Base-by-base conservation (phyloP, 2,888 invertebrate species). In the Coelopa pilipes region DNA sequence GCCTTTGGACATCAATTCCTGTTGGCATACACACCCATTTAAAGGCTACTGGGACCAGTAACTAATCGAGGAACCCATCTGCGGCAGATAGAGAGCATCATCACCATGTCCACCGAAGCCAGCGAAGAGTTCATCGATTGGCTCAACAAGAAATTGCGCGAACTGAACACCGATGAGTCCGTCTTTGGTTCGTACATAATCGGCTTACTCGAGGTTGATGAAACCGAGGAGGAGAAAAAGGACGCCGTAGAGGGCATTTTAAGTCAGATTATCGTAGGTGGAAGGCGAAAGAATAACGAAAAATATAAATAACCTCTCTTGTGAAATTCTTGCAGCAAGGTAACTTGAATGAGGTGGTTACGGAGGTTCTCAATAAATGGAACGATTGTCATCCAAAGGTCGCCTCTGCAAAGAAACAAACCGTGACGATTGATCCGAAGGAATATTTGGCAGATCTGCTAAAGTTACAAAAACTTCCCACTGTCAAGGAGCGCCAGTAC, bases 131-230 rank as follows among this genome's bases (percentile, higher is more conserved):
- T 82, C 66, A 76, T 76, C 60, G 75, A 77, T 57, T 96, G 96
- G 96, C 89, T 96, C 78, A 92, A 90, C 84, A 89, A 90, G 81
- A 94, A 95, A 90, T 91, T 96, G 83, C 90, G 91, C 82, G 91
- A 91, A 75, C 88, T 96, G 81, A 94, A 95, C 86, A 95, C 94
- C 12, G 96, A 96, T 85, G 96, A 96, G 89, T 90, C 91, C 75
- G 92, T 96, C 50, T 96, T 95, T 87, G 93, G 94, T 70, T 91
- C 93, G 3, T 96, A 96, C 82, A 96, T 96, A 81, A 91, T 90
- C 81, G 93, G 96, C 77, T 96, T 96, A 81, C 89, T 96, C 79
- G 95, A 95, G 85, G 92, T 94, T 69, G 95, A 95, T 82, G 96
- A 96, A 82, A 90, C 91, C 55, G 84, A 90, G 59, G 95, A 95